These are phyloP conservation scores for Balanococcus diminutus DNA, from an alignment of 2,888 invertebrate genomes.

Conservation along the genomic window DNA sequence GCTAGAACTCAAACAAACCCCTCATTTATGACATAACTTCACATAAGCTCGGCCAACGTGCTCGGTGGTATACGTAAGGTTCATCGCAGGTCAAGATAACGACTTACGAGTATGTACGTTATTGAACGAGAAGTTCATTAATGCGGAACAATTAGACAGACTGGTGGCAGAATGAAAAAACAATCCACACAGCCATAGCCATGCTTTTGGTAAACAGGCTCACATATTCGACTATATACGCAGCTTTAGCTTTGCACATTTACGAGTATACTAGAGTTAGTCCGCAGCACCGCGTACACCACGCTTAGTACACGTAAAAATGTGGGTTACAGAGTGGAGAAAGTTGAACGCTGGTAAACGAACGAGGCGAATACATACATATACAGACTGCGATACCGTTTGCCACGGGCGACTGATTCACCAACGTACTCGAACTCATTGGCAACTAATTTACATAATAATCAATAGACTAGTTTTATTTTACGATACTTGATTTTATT, in stretches of 20 bases:
- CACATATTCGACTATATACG: neutral
- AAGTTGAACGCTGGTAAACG: conserved; percentile 44
- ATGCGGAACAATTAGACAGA: neutral
- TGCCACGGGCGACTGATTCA: conserved; percentile 51
- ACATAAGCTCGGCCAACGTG: neutral
- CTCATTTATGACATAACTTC: neutral
- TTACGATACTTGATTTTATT: neutral
- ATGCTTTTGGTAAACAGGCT: neutral
- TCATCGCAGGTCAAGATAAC: conserved; percentile 17
- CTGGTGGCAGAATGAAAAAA: neutral
- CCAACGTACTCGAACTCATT: conserved; percentile 42
- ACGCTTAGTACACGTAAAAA: neutral
- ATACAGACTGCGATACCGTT: neutral
- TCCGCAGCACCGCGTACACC: neutral
- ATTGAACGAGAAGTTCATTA: conserved; percentile 23
- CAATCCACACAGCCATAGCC: neutral
- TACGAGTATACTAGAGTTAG: neutral
- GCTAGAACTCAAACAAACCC: neutral
- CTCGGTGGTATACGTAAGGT: neutral
- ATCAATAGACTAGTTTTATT: conserved; percentile 22
- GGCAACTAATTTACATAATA: conserved; percentile 52
- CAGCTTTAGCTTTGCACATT: neutral
- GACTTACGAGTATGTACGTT: neutral
- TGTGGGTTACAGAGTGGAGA: conserved; percentile 50
- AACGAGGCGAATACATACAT: conserved; percentile 7